Conservation (phyloP, 2,888 invertebrate genomes). For the Eupithecia insigniata region DNA sequence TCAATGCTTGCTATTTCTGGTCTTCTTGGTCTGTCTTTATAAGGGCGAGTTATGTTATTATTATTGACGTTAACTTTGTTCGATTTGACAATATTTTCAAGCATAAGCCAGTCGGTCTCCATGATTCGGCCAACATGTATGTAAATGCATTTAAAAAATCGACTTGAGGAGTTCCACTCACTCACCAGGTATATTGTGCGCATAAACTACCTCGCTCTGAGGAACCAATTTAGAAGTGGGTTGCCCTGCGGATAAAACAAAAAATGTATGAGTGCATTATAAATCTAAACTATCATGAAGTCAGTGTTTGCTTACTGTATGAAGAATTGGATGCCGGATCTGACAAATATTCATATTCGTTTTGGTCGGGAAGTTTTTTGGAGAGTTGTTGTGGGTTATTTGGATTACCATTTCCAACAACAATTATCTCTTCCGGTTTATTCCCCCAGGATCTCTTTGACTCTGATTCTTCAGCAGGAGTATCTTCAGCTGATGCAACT, state of each 20-base stretch:
- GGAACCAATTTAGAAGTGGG: conserved; percentile 53
- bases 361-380: conserved; percentile 6
- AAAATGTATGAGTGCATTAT: not conserved
- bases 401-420: not conserved
- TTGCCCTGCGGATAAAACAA: not conserved
- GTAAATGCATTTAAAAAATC: not conserved
- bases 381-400: not conserved
- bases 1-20: not conserved
- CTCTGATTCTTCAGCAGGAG: not conserved
- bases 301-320: not conserved
- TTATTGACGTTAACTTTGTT: not conserved
- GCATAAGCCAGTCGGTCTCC: not conserved
- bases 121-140: not conserved
- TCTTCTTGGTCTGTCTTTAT: not conserved
- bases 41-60: too few species aligned
- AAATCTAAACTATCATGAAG: not conserved
- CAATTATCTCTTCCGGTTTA: not conserved
- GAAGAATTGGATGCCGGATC: not conserved
- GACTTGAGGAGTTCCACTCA: not conserved
- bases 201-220: conserved; percentile 53
- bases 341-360: conserved; percentile 19
- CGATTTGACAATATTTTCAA: not conserved
- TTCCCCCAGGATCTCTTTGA: not conserved
- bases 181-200: conserved; percentile 59
- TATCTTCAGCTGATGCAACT: not conserved